phyloP scores from a whole-genome alignment of 1,140 invertebrate genomes.

The Stenopsyche tienmushanensis region DNA sequence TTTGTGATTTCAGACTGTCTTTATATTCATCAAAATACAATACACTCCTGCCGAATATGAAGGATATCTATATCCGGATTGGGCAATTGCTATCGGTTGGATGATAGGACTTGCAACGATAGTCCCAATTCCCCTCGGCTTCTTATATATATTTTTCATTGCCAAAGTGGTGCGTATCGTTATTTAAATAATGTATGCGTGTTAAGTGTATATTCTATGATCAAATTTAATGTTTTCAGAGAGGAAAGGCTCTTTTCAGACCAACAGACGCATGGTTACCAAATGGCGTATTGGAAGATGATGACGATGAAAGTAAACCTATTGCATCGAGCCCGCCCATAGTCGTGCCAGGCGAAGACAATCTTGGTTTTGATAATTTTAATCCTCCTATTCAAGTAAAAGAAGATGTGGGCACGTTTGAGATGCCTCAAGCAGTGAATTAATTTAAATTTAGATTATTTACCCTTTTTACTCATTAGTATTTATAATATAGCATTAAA shows the following conservation, averaged over 20 bases:
- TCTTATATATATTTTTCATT: conserved; percentile 52
- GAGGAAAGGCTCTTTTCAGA: conserved; percentile 48
- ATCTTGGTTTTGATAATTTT: neutral
- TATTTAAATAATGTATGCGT: neutral
- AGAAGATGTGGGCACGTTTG: neutral
- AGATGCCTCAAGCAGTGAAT: no score
- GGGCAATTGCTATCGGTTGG: conserved; percentile 69
- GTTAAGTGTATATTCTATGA: no score
- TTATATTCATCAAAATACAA: conserved; percentile 67
- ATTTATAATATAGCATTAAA: no score
- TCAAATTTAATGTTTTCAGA: conserved; percentile 41
- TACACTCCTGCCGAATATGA: conserved; percentile 62
- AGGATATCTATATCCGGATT: conserved; percentile 63
- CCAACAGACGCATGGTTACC: conserved; percentile 57
- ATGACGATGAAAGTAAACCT: neutral
- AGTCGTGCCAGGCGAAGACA: neutral
- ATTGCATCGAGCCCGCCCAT: neutral
- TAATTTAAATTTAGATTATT: no score
- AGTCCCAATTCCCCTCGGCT: conserved; percentile 61
- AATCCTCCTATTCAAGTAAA: neutral
- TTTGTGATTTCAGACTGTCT: conserved; percentile 40
- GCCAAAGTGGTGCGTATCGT: conserved; percentile 53
- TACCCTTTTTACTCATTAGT: conserved; percentile 4
- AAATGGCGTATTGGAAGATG: no score
- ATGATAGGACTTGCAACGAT: conserved; percentile 67